Conservation (phyloP, 2,797 vertebrate genomes). For the Brachyalestes nurse region DNA sequence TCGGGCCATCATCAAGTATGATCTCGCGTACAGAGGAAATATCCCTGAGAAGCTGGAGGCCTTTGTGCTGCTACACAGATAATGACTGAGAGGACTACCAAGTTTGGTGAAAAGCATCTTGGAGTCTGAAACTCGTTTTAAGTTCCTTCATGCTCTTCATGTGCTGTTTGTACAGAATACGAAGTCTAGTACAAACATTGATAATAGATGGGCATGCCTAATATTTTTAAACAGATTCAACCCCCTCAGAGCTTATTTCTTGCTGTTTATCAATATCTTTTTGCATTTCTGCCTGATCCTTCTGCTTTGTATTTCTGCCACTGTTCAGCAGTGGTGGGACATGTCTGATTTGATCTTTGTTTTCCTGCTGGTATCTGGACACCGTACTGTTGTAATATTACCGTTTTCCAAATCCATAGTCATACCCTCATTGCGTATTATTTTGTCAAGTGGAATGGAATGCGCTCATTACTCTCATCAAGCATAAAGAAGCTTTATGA, state of each 20-base stretch:
- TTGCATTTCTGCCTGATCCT: constrained; percentile 60
- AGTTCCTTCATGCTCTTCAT: constrained; percentile 12
- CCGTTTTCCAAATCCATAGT: constrained; percentile 57
- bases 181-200: constrained; percentile 23
- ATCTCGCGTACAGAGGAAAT: constrained; percentile 87
- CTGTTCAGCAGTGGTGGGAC: constrained; percentile 67
- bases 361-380: constrained; percentile 57
- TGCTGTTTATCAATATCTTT: constrained; percentile 20
- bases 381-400: constrained; percentile 58
- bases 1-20: constrained; percentile 90
- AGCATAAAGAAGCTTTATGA: constrained; percentile 84
- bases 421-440: constrained; percentile 59
- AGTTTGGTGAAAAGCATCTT: background rate
- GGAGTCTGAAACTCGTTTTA: constrained; percentile 17
- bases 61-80: constrained; percentile 97
- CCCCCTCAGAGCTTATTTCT: constrained; percentile 26
- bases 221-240: constrained; percentile 43
- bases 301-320: constrained; percentile 69
- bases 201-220: constrained; percentile 46
- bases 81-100: constrained; percentile 69
- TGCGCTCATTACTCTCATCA: constrained; percentile 64
- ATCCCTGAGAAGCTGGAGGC: constrained; percentile 97
- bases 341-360: constrained; percentile 61
- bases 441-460: constrained; percentile 60
- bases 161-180: constrained; percentile 29